phyloP scores from a whole-genome alignment of 2,113 vertebrate genomes.

The Crotalus viridis region DNA sequence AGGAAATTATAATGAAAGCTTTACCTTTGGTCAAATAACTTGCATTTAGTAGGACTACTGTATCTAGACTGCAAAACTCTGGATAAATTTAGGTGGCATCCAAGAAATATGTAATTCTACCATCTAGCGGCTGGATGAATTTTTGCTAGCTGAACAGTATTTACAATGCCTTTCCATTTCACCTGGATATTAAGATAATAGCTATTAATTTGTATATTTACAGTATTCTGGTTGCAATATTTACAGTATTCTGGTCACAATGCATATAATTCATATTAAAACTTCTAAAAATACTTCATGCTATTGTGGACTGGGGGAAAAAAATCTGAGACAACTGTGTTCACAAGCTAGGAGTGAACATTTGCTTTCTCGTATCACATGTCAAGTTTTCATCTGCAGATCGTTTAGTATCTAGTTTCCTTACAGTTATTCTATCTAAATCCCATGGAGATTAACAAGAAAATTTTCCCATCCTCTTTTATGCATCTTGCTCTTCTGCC shows the following conservation, averaged over 20 bases:
- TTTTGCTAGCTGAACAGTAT: neutral
- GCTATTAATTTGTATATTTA: neutral
- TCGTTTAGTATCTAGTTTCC: constrained; percentile 17
- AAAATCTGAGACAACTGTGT: neutral
- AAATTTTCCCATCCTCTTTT: neutral
- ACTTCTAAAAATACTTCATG: neutral
- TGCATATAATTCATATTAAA: neutral
- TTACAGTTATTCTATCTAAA: constrained; percentile 22
- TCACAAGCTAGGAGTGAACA: neutral
- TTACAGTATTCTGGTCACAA: neutral
- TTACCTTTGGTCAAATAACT: neutral
- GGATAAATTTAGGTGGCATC: neutral
- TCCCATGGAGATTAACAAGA: neutral
- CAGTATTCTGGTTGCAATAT: neutral
- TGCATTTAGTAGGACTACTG: neutral
- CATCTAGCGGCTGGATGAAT: neutral
- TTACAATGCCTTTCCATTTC: neutral
- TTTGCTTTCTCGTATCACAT: constrained; percentile 11
- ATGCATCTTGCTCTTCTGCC: neutral
- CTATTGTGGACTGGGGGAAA: neutral
- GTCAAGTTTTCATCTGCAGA: constrained; percentile 16
- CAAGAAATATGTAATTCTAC: neutral
- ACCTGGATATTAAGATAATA: neutral
- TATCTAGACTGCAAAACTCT: neutral
- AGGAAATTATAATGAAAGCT: neutral